These are phyloP conservation scores for Xanthia togata DNA, from an alignment of 2,888 invertebrate genomes.

Conservation along the genomic window DNA sequence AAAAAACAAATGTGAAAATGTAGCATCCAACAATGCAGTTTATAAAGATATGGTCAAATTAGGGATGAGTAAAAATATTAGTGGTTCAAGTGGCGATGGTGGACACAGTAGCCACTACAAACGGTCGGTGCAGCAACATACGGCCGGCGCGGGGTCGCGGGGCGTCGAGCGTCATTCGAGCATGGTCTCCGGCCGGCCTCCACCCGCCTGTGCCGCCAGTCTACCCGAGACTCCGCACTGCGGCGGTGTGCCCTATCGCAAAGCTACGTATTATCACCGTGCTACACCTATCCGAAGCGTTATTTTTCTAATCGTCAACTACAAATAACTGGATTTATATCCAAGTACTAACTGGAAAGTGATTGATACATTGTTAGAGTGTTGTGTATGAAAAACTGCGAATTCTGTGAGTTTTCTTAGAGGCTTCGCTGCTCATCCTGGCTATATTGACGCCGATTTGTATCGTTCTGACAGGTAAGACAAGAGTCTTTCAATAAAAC, in stretches of 20 bases:
- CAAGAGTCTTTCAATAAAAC: slow-evolving; percentile 47
- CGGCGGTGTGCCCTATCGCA: slow-evolving; percentile 79
- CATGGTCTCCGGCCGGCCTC: slow-evolving; percentile 69
- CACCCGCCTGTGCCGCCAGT: slow-evolving; percentile 78
- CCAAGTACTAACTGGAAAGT: slow-evolving; percentile 68
- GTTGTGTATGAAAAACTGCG: slow-evolving; percentile 75
- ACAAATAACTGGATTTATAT: slow-evolving; percentile 60
- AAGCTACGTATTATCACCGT: slow-evolving; percentile 62
- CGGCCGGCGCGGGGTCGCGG: slow-evolving; percentile 56
- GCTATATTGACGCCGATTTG: slow-evolving; percentile 79
- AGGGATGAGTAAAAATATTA: slow-evolving; percentile 1
- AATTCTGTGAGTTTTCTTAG: slow-evolving; percentile 76
- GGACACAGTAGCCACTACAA: not conserved
- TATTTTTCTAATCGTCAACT: slow-evolving; percentile 62
- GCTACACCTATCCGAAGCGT: slow-evolving; percentile 65
- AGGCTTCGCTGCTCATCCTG: slow-evolving; percentile 73
- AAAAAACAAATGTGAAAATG: not conserved
- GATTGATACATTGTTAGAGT: slow-evolving; percentile 71
- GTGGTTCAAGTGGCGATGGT: slow-evolving; percentile 10
- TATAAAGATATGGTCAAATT: not conserved
- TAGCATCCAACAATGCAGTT: not conserved
- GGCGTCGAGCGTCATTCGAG: slow-evolving; percentile 66
- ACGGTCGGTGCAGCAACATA: slow-evolving; percentile 43
- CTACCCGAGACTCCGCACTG: slow-evolving; percentile 84
- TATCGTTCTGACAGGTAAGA: slow-evolving; percentile 83